Conservation (phyloP, 2,113 vertebrate genomes). For the Condylura cristata region DNA sequence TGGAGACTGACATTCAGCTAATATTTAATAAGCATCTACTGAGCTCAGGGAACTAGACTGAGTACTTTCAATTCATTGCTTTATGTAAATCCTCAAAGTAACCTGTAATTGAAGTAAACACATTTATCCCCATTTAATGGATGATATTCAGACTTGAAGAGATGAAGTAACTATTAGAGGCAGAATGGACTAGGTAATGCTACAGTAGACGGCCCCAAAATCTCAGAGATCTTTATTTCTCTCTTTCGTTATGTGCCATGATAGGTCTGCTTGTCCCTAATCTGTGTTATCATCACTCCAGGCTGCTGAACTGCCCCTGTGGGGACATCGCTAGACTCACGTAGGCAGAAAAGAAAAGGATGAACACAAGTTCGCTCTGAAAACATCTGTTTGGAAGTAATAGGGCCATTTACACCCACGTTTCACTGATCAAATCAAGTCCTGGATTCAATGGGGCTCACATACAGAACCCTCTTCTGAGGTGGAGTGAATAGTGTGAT, state of each 20-base stretch:
- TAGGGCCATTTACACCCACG: background rate
- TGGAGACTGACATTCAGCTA: background rate
- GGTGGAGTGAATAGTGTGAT: background rate
- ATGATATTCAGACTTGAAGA: background rate
- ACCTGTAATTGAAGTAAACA: background rate
- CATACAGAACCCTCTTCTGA: background rate
- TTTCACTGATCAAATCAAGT: background rate
- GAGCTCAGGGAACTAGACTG: background rate
- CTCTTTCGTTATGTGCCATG: background rate
- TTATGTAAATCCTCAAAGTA: background rate
- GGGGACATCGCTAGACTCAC: background rate
- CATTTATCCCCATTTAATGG: background rate
- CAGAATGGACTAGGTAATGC: background rate
- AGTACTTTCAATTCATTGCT: background rate
- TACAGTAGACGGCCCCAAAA: background rate
- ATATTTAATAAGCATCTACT: background rate
- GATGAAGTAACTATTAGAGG: background rate
- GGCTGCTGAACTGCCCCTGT: no score
- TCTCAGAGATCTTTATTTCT: background rate
- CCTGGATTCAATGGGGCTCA: background rate
- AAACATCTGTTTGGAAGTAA: background rate
- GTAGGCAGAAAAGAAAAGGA: background rate
- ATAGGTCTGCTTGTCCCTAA: background rate
- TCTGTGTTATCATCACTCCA: background rate
- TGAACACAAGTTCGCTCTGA: background rate